Conservation (phyloP, 2,797 vertebrate genomes). For the Sebastes hubbsi region DNA sequence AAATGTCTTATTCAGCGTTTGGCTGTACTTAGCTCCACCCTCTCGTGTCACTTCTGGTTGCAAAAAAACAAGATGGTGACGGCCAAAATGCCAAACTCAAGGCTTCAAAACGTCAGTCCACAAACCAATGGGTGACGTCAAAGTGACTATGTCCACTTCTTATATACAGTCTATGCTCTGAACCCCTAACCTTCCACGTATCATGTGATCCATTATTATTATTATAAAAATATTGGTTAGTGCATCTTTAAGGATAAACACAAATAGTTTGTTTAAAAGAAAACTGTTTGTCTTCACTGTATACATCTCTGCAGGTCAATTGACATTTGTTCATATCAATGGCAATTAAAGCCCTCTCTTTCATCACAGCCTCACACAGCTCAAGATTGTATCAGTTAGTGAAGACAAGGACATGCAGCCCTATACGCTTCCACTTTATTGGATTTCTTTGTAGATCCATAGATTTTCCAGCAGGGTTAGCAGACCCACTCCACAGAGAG, state of each 20-base stretch:
- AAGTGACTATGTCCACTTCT: too few relatives aligned
- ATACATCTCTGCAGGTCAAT: neutral
- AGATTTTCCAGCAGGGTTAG: neutral
- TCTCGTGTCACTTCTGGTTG: too few relatives aligned
- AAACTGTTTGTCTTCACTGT: neutral
- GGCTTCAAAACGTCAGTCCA: too few relatives aligned
- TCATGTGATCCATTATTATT: neutral
- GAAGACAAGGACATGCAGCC: constrained; percentile 1
- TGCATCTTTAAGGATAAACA: neutral
- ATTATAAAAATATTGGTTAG: neutral
- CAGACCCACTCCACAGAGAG: neutral
- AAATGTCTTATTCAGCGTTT: too few relatives aligned
- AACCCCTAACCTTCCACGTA: too few relatives aligned
- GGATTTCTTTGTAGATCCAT: constrained; percentile 2
- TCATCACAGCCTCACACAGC: neutral
- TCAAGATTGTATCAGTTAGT: neutral
- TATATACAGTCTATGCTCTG: too few relatives aligned
- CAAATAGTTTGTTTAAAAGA: neutral
- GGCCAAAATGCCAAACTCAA: too few relatives aligned
- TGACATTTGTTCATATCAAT: neutral
- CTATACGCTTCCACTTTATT: neutral
- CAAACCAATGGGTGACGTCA: too few relatives aligned
- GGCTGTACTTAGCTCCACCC: too few relatives aligned
- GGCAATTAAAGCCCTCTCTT: neutral
- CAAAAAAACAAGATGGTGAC: too few relatives aligned